Evolutionary conservation across 2,888 invertebrate species (phyloP).

Genomic region (Tipula vernalis): DNA sequence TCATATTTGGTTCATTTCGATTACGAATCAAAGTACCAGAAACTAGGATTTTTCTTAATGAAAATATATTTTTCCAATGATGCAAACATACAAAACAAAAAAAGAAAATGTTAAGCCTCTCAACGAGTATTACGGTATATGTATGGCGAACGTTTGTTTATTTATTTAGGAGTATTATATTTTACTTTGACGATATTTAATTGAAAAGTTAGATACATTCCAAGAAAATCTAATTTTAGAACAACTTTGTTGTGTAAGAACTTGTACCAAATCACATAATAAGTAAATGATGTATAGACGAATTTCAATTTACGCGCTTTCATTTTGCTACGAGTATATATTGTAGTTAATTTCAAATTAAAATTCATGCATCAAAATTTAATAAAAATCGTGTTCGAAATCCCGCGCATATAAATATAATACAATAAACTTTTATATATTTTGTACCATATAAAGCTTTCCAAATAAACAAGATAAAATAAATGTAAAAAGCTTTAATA

Average conservation of each 20-base stretch:
- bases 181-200: not conserved
- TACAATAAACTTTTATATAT: not conserved
- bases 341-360: too few relatives aligned
- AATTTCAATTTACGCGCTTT: not conserved
- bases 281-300: too few relatives aligned
- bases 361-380: not conserved
- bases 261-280: not conserved
- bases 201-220: not conserved
- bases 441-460: not conserved
- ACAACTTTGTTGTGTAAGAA: not conserved
- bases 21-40: not conserved
- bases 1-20: not conserved
- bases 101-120: not conserved
- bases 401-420: not conserved
- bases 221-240: not conserved
- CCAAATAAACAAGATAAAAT: not conserved
- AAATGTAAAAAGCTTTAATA: not conserved
- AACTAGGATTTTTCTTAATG: not conserved
- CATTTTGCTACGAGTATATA: too few relatives aligned
- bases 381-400: not conserved
- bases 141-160: not conserved
- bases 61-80: not conserved
- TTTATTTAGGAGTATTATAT: not conserved
- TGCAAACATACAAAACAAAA: not conserved
- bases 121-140: not conserved